These are phyloP conservation scores for Poecilia picta DNA, from an alignment of 2,797 vertebrate species.

Conservation along the genomic window DNA sequence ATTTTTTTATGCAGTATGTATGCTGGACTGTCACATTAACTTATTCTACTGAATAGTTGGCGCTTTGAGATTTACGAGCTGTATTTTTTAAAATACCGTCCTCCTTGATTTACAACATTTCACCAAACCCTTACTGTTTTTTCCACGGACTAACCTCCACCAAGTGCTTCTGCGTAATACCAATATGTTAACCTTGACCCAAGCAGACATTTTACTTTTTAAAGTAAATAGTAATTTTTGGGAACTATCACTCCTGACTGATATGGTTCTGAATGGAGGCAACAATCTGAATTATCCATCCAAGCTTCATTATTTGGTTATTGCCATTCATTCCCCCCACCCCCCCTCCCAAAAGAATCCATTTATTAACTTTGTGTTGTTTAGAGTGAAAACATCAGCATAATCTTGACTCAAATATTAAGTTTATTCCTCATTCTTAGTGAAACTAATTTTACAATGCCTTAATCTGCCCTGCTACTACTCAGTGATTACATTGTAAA, in stretches of 20 bases:
- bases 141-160: neutral
- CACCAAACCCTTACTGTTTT: neutral
- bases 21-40: slow-evolving; percentile 7
- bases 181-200: neutral
- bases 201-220: neutral
- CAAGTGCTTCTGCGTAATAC: neutral
- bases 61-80: slow-evolving; percentile 6
- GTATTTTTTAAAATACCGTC: slow-evolving; percentile 5
- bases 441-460: neutral
- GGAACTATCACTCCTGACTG: neutral
- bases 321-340: neutral
- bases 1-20: slow-evolving; percentile 26
- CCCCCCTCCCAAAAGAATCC: neutral
- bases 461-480: neutral
- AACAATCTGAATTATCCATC: neutral
- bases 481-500: neutral
- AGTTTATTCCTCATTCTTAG: neutral
- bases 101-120: slow-evolving; percentile 12
- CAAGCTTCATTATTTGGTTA: neutral
- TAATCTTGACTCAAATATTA: neutral
- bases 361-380: neutral
- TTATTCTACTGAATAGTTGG: slow-evolving; percentile 14
- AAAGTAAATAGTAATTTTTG: neutral
- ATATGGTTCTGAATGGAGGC: neutral
- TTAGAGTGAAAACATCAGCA: neutral